phyloP scores from a whole-genome alignment of 1,140 invertebrate species.

The Scaptomyza graminum region DNA sequence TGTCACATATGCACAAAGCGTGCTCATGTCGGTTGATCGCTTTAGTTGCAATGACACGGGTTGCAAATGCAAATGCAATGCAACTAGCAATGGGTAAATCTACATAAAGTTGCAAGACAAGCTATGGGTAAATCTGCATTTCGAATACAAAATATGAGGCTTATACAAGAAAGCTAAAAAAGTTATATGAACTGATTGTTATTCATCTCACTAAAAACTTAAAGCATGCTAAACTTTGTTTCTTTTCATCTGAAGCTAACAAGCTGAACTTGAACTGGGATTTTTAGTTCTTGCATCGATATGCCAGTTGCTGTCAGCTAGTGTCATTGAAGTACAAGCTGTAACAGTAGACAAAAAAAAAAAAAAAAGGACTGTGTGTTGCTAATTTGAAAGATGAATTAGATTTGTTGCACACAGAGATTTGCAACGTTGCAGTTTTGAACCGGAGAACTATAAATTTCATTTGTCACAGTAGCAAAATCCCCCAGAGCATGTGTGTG shows the following conservation, averaged over 20 bases:
- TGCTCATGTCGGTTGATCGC: slow-evolving; percentile 35
- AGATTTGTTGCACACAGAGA: slow-evolving; percentile 66
- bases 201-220: neutral
- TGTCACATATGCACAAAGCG: slow-evolving; percentile 59
- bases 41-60: slow-evolving; percentile 24
- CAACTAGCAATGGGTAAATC: neutral
- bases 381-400: slow-evolving; percentile 80
- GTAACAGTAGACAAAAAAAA: slow-evolving; percentile 19
- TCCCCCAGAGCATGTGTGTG: slow-evolving; percentile 45
- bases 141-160: too few relatives aligned
- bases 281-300: neutral
- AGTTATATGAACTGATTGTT: neutral
- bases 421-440: slow-evolving; percentile 70
- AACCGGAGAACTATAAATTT: slow-evolving; percentile 76
- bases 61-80: neutral
- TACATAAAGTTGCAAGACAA: neutral
- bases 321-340: slow-evolving; percentile 19
- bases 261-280: neutral
- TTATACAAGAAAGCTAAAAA: neutral
- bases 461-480: slow-evolving; percentile 76
- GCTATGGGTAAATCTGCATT: neutral
- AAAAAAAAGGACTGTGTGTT: slow-evolving; percentile 40
- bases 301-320: neutral
- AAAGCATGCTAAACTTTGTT: neutral
- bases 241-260: neutral